Evolutionary conservation across 2,797 vertebrate species (phyloP), one percentile per base, ranked within the genome.

Genomic region (Sebastes cheni): DNA sequence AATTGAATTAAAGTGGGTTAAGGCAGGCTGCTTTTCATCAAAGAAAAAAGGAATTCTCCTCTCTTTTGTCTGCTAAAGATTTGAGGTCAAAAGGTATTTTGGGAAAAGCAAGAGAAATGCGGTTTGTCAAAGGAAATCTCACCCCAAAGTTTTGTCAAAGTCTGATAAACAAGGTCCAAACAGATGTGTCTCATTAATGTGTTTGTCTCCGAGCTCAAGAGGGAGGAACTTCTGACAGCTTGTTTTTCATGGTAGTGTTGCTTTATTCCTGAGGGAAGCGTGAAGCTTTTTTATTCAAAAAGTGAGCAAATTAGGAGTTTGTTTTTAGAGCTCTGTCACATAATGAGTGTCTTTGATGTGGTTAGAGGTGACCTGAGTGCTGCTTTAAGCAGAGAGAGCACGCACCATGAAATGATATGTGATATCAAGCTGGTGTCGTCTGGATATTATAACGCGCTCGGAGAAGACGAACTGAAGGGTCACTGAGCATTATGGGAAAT

Each of bases 341-440:
- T 77, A 87, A 87, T 84, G 68, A 87, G 62, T 34, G 32, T 68
- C 65, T 84, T 56, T 79, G 72, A 82, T 67, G 73, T 85, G 67
- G 9, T 3, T 29, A 42, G 67, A 75, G 22, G 72, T 86, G 76
- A 72, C 72, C 54, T 22, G 29, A 59, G 52, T 39, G 52, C 36
- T 39, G 34, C 61, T 69, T 75, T 10, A 68, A 75, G 10, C 42
- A 18, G 32, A 60, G 32, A 60, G 52, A 66, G 52, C 61, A 10
- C 20, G 65, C 50, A 23, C 54, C 29, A 22, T 20, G 27, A 76
- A 42, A 23, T 22, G 1, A n/a, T n/a, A n/a, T n/a, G 34, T 4
- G 50, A 56, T 23, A 9, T 55, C 25, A 55, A 58, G 32, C 34
- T 16, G 8, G 9, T 61, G 11, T 65, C 2, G 2, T 72, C 65